Base-by-base conservation (phyloP, 2,797 vertebrate genomes). In the Enteromius radiatus region DNA sequence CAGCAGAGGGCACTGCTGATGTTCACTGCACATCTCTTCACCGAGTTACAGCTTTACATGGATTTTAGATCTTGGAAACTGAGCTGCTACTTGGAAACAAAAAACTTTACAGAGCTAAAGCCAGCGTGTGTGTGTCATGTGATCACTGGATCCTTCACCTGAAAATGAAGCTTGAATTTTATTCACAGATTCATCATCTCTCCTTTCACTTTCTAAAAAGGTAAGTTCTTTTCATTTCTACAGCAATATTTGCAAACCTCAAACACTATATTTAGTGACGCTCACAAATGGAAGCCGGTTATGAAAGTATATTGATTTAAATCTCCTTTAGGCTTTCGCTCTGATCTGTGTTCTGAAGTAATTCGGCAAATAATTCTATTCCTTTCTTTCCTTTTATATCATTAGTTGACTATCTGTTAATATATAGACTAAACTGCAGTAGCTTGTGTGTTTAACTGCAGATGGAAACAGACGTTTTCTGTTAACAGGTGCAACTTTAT, bases 401-500 rank as follows among this genome's bases (percentile, higher is more conserved):
- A 45, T 9, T 54, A 8, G 1, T 11, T 67, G 28, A 19, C 3
- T 67, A 36, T 45, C 43, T 14, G 1, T 45, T 45, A 15, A 15
- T 45, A 14, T 45, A 45, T 43, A 43, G 41, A 43, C 1, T 19
- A 36, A 67, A 45, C 14, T 64, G 26, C 33, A 15, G 19, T 6
- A 12, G 38, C 19, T 47, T 59, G 26, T 65, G 1, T 38, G 4
- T 31, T 78, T 17, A 41, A 76, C 11, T 76, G n/a, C 21, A 28
- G 45, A 59, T 54, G 19, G 19, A 36, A 54, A 28, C 26, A 63
- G 36, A 65, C 28, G 11, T 28, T 78, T 82, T 80, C 81, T 1
- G 77, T 76, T 83, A 61, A 41, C 84, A 86, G 82, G 79, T 84
- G 82, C 61, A n/a, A 54, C 26, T 65, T 69, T n/a, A 71, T 52